phyloP scores from a whole-genome alignment of 2,888 invertebrate genomes.

The Abscondita cerata region DNA sequence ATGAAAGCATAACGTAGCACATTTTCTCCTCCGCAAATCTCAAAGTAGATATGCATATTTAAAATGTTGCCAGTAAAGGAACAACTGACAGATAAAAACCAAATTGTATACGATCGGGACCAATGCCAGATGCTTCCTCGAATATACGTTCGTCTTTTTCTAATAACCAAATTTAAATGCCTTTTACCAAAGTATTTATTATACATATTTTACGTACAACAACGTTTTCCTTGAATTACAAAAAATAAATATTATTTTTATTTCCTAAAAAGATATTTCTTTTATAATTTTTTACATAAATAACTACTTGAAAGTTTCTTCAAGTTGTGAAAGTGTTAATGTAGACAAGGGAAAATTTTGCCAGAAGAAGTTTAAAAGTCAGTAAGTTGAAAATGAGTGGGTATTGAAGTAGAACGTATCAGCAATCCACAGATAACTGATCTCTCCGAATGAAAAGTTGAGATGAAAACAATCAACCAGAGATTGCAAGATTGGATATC shows the following conservation, averaged over 20 bases:
- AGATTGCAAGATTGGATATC: constrained; percentile 23
- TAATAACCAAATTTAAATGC: constrained; percentile 1
- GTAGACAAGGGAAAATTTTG: constrained; percentile 19
- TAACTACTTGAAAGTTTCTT: neutral
- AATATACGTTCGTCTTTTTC: too few relatives aligned
- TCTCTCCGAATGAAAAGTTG: constrained; percentile 24
- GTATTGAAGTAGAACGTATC: constrained; percentile 25
- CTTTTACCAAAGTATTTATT: too few relatives aligned
- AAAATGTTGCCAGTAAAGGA: constrained; percentile 30
- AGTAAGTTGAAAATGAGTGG: constrained; percentile 26
- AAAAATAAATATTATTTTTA: neutral
- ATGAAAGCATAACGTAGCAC: constrained; percentile 34
- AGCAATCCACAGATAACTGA: constrained; percentile 26
- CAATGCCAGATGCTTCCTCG: too few relatives aligned
- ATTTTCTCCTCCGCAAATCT: constrained; percentile 35
- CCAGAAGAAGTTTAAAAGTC: constrained; percentile 25
- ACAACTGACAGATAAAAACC: constrained; percentile 25
- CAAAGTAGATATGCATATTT: constrained; percentile 39
- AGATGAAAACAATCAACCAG: constrained; percentile 26
- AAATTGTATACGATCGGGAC: neutral
- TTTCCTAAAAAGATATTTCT: neutral
- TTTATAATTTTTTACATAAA: constrained; percentile 6
- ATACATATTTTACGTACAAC: too few relatives aligned
- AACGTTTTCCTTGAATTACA: neutral
- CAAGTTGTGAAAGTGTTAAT: constrained; percentile 17